Evolutionary conservation across 2,888 invertebrate genomes (phyloP), one percentile per base, ranked within the genome.

Genomic region (Tipula helvola): DNA sequence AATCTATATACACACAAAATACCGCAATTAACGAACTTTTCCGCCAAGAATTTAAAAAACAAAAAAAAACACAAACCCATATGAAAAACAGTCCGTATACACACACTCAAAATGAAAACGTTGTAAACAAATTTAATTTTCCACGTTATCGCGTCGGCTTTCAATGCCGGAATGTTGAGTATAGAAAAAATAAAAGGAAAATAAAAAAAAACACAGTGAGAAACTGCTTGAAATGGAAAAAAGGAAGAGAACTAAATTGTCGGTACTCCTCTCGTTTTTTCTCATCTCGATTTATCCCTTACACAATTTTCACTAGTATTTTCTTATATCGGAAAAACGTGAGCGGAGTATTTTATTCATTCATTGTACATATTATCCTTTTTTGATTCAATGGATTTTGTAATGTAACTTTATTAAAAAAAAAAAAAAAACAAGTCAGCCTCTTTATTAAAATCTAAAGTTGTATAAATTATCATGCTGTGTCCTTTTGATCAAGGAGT

Each of bases 81-180:
- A 12, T 71, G 71, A 4, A 12, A 28, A 71, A 18, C 57, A 16
- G 18, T 5, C 5, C n/a, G 44, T 44, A 44, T 44, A n/a, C n/a
- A 18, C 28, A 28, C 71, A 28, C 3, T 28, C 10, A 71, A 71
- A 28, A 28, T 28, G 28, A 28, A 28, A 28, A 28, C 28, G 71
- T 57, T 12, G 5, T 57, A 16, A 16, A 57, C 16, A 4, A 28
- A 8, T 52, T 36, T 18, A 44, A 86, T 28, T 86, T 42, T 44
- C 18, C 42, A 86, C 47, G 86, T 47, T 42, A 86, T 28, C 86
- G 36, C 86, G 47, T 44, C 86, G 86, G 84, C 84, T 84, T 57
- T 86, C 52, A 86, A 52, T 86, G 86, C 86, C 86, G 86, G 86
- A 86, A 86, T 86, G 86, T 86, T 36, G 57, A 52, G 36, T 28